Conservation (phyloP, 92 coral and sea anemone genomes). For the Montipora capitata region DNA sequence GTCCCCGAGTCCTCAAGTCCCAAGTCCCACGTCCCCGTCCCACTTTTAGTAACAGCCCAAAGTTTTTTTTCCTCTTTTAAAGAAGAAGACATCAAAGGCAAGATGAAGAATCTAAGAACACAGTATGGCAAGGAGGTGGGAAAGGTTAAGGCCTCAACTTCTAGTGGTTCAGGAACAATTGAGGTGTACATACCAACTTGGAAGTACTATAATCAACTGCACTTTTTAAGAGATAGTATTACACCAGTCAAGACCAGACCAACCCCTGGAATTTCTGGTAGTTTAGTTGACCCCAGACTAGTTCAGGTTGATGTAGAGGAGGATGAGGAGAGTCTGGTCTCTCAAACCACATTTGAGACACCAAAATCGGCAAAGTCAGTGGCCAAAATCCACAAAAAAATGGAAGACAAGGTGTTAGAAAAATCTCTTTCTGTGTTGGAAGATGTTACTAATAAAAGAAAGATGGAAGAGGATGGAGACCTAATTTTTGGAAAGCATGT, state of each 20-base stretch:
- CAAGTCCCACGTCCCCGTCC: too few species aligned
- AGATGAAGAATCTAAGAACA: constrained; percentile 81
- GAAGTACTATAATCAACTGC: constrained; percentile 52
- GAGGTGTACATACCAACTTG: constrained; percentile 65
- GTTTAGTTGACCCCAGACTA: constrained; percentile 1
- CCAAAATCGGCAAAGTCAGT: constrained; percentile 41
- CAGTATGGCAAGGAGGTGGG: constrained; percentile 86
- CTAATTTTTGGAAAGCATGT: constrained; percentile 45
- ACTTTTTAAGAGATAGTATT: constrained; percentile 59
- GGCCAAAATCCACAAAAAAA: constrained; percentile 32
- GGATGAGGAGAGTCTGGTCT: constrained; percentile 7
- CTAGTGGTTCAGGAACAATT: constrained; percentile 62
- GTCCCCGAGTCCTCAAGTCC: too few species aligned
- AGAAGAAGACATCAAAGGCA: constrained; percentile 82
- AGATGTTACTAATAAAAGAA: constrained; percentile 39
- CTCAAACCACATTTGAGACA: constrained; percentile 30
- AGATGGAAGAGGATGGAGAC: constrained; percentile 62
- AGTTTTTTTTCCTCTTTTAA: too few species aligned
- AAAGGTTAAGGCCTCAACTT: constrained; percentile 60
- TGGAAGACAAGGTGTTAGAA: constrained; percentile 65
- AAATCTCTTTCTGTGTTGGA: constrained; percentile 50
- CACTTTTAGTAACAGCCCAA: too few species aligned
- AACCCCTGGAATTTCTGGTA: constrained; percentile 69
- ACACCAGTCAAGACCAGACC: constrained; percentile 66
- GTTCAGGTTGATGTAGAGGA: constrained; percentile 30